Conservation (phyloP, 1,140 invertebrate species). For the Dermatophagoides farinae region DNA sequence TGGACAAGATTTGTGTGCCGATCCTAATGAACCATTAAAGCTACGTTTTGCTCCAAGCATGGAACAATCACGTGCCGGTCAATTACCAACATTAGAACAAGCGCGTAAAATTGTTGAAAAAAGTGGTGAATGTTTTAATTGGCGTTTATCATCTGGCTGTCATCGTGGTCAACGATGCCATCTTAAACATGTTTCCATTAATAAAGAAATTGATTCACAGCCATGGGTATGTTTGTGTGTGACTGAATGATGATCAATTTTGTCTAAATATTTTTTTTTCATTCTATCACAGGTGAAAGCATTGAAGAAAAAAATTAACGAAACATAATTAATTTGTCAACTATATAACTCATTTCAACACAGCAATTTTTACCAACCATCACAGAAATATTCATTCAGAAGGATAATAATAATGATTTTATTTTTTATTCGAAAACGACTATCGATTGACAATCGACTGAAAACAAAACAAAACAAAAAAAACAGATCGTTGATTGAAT, state of each 20-base stretch:
- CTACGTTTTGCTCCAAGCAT: slow-evolving; percentile 8
- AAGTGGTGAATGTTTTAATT: slow-evolving; percentile 11
- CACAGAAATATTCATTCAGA: too few species aligned
- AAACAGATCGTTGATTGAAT: not conserved
- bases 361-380: not conserved
- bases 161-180: slow-evolving; percentile 4
- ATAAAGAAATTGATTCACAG: slow-evolving; percentile 8
- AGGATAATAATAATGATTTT: too few species aligned
- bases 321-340: not conserved
- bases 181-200: slow-evolving; percentile 4
- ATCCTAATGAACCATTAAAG: slow-evolving; percentile 1
- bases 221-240: slow-evolving; percentile 4
- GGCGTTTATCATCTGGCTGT: slow-evolving; percentile 9
- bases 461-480: not conserved
- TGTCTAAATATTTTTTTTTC: not conserved
- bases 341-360: too few species aligned
- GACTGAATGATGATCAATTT: not conserved
- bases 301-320: slow-evolving; percentile 7
- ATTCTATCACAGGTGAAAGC: slow-evolving; percentile 8
- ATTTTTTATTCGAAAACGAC: too few species aligned
- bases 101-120: slow-evolving; percentile 5
- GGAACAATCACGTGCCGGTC: slow-evolving; percentile 7
- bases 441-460: not conserved
- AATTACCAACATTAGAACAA: slow-evolving; percentile 7
- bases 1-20: slow-evolving; percentile 4